Base-by-base conservation (phyloP, 2,888 invertebrate species). In the Acanthopleura granulata region DNA sequence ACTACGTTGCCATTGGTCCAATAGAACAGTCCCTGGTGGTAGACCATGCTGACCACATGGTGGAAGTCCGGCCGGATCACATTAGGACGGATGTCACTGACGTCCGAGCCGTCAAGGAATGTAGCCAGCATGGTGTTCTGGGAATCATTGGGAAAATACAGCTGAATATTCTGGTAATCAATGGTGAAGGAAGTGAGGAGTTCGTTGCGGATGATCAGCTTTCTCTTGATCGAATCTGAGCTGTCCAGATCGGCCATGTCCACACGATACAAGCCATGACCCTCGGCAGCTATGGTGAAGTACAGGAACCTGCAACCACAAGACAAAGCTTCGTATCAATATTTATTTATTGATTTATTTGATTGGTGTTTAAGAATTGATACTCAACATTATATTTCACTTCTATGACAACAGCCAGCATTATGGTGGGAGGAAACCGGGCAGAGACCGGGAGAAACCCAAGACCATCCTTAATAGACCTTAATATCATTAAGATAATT, bases 1-100 rank as follows among this genome's bases (percentile, higher is more conserved):
- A 96, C 93, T 85, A 94, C 93, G 73, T 93, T 92, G 0, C 95
- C 95, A 85, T 95, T 94, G 0, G 95, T 96, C 96, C 96, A 97
- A 87, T 95, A 96, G 87, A 96, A 96, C 16, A 94, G 92, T 12
- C 94, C 94, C 85, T 94, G 94, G 6, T 94, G 50, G 40, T 71
- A 71, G 6, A 94, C 94, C 77, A 96, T 91, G 9, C 96, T 96
- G 14, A 94, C 92, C 0, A 95, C 95, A 73, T 94, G 93, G 75
- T 93, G 92, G 85, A 96, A 94, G 91, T 94, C 94, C 0, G 95
- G 94, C 30, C 93, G 94, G 86, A 94, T 94, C 0, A 95, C 95
- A 85, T 95, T 95, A 61, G 78, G 80, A 92, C 93, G 92, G 73
- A 96, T 93, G 87, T 96, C 93, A 9, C 93, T 92, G 22, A 81